These are phyloP conservation scores for Apotomis turbidana DNA, from an alignment of 2,888 invertebrate species.

Conservation along the genomic window DNA sequence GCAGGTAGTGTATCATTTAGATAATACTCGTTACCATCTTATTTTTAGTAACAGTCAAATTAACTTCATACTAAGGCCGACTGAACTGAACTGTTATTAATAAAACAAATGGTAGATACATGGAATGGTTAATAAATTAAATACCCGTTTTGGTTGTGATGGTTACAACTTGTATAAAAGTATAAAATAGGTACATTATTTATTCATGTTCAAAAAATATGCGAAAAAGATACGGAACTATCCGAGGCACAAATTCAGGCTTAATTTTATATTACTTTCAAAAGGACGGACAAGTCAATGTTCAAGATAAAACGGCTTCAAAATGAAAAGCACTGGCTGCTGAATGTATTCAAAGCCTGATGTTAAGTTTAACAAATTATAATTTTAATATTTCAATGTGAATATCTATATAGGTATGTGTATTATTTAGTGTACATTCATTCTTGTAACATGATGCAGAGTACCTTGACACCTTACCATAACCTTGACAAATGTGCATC, in stretches of 20 bases:
- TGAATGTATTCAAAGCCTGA: not conserved
- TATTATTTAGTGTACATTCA: constrained; percentile 16
- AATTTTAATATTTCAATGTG: not conserved
- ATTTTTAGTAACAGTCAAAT: not conserved
- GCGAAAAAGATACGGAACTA: constrained; percentile 66
- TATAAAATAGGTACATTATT: constrained; percentile 27
- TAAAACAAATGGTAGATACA: constrained; percentile 46
- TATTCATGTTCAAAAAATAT: constrained; percentile 47
- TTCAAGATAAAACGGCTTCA: constrained; percentile 43
- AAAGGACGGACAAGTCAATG: constrained; percentile 77
- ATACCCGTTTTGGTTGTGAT: constrained; percentile 53
- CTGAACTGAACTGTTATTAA: not conserved
- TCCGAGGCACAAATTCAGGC: constrained; percentile 78
- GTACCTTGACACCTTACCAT: too few species aligned
- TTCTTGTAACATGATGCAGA: too few species aligned
- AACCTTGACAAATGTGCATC: not conserved
- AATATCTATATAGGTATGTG: too few species aligned
- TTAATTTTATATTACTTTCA: constrained; percentile 61
- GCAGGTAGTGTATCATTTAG: too few species aligned
- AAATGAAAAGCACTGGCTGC: constrained; percentile 4
- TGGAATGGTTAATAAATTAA: constrained; percentile 61
- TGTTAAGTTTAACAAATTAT: not conserved
- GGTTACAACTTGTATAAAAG: constrained; percentile 28
- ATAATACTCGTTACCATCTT: too few species aligned
- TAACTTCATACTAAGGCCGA: not conserved